Evolutionary conservation across 35 echinoderm and acorn worm species (phyloP), one percentile per base, ranked within the genome.

Genomic region (Apostichopus japonicus): DNA sequence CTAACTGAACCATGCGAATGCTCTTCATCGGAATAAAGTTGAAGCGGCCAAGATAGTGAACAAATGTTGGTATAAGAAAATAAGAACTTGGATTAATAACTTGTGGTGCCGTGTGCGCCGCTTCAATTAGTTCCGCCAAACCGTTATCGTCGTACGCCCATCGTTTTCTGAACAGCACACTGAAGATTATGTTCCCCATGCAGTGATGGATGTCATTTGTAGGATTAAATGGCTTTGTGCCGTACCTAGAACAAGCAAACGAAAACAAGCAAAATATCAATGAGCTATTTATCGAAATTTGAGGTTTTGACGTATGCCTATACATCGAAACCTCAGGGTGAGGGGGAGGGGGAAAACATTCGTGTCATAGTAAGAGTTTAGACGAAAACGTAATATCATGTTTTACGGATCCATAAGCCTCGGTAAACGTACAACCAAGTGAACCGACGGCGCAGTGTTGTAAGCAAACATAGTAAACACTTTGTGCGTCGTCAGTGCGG

Each of bases 111-210:
- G 13, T 25, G 19, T 87, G 84, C 6, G 55, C 55, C 9, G 10
- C 55, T 6, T 19, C 17, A 1, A 87, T 6, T 17, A 62, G n/a
- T 2, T 6, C 23, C 14, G 7, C 23, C 84, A 87, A 65, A 17
- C 61, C 56, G n/a, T 56, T 15, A 6, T 87, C 51, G 14, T 55
- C 84, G 10, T 87, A 87, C n/a, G 56, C 61, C 6, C n/a, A 22
- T 55, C 84, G 84, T 10, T 56, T 58, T 11, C 27, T 58, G 24
- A 87, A 87, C 16, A 87, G 10, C 6, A 87, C 17, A 6, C 44
- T n/a, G 51, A 87, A 55, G 84, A 87, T 53, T 17, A 87, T 87
- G 55, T 87, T 87, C 17, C 53, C 84, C 53, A 87, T 17, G 55
- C 55, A 13, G 84, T 87, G 84, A 3, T 1, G 15, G 17, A 87